Conservation (phyloP, 2,797 vertebrate genomes). For the Gobionotothen gibberifrons region DNA sequence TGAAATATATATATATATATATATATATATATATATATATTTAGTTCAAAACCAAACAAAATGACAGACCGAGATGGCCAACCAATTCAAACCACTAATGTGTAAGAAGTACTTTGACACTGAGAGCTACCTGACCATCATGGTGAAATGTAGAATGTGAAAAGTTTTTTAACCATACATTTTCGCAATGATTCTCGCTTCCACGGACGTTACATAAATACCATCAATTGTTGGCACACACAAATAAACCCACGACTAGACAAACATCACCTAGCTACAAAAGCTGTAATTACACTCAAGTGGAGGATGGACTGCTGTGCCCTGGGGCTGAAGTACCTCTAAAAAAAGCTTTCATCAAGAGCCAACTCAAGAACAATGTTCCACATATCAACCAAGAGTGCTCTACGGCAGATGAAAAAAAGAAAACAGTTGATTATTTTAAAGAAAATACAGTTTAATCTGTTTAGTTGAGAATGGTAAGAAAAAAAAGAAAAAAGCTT, state of each 20-base stretch:
- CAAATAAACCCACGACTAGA: constrained; percentile 42
- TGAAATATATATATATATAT: neutral
- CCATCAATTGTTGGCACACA: constrained; percentile 25
- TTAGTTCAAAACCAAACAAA: neutral
- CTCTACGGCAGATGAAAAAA: constrained; percentile 20
- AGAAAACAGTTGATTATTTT: constrained; percentile 15
- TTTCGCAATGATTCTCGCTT: neutral
- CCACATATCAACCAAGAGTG: constrained; percentile 46
- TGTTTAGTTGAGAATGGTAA: neutral
- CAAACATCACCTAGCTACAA: constrained; percentile 34
- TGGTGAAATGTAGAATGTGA: neutral
- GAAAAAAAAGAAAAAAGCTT: constrained; percentile 25
- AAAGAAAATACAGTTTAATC: constrained; percentile 60
- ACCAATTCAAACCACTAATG: neutral
- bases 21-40: neutral
- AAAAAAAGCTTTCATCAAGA: constrained; percentile 65
- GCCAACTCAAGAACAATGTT: constrained; percentile 57
- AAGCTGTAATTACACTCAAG: constrained; percentile 67
- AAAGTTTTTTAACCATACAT: constrained; percentile 1
- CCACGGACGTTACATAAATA: constrained; percentile 39
- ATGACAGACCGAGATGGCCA: neutral
- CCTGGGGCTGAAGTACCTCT: constrained; percentile 50
- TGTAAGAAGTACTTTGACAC: constrained; percentile 15
- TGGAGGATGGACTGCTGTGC: constrained; percentile 51
- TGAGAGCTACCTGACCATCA: constrained; percentile 9